Evolutionary conservation across 2,113 vertebrate genomes (phyloP).

Genomic region (Ornithorhynchus anatinus): DNA sequence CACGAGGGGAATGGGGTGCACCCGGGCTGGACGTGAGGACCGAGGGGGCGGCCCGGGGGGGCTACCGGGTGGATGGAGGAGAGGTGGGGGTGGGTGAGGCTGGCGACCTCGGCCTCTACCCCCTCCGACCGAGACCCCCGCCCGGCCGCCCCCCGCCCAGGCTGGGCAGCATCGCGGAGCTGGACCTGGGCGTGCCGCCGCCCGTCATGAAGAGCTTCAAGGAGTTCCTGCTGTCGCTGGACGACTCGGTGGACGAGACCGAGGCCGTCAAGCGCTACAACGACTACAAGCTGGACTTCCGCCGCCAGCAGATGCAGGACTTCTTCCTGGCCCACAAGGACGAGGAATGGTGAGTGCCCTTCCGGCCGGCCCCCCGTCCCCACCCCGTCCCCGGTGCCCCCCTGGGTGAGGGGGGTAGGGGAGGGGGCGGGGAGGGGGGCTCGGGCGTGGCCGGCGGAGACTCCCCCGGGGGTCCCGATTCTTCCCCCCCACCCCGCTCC

Average conservation of each 20-base stretch:
- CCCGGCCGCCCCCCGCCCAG: conserved; percentile 47
- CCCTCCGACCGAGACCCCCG: neutral
- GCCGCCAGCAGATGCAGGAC: conserved; percentile 94
- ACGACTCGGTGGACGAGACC: conserved; percentile 91
- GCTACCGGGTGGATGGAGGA: neutral
- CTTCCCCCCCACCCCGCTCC: neutral
- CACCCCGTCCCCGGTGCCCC: conserved; percentile 7
- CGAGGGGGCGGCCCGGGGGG: neutral
- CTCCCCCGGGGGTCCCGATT: neutral
- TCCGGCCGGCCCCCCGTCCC: neutral
- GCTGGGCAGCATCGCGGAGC: conserved; percentile 88
- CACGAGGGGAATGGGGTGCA: neutral
- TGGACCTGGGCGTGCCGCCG: conserved; percentile 84
- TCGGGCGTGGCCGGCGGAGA: neutral
- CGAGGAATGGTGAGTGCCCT: conserved; percentile 88
- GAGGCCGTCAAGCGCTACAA: conserved; percentile 93
- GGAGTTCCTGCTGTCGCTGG: conserved; percentile 88
- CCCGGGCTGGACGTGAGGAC: neutral
- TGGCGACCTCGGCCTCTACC: neutral
- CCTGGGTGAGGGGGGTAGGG: no score
- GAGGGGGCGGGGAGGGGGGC: fast-evolving
- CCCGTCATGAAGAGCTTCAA: conserved; percentile 92
- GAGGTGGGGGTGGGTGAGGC: conserved; percentile 1
- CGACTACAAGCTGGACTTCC: conserved; percentile 91
- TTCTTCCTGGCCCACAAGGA: conserved; percentile 95